Evolutionary conservation across 2,113 vertebrate species (phyloP).

Genomic region (Tonatia bakeri): DNA sequence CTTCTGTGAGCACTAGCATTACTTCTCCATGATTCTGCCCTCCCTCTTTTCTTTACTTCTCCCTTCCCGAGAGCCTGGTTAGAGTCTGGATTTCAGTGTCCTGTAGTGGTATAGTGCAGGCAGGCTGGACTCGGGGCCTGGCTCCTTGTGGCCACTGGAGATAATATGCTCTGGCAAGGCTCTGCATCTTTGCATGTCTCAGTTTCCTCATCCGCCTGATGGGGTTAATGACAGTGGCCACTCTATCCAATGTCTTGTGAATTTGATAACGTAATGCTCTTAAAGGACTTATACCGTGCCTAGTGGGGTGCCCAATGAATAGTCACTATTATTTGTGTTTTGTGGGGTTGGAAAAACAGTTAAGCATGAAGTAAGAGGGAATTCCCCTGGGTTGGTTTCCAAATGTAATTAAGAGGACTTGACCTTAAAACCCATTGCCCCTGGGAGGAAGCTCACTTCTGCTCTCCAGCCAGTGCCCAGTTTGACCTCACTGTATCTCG

Average conservation of each 20-base stretch:
- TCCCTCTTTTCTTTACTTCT: not conserved
- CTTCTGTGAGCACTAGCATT: not conserved
- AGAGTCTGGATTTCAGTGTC: not conserved
- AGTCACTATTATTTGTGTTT: slow-evolving; percentile 47
- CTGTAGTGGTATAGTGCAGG: not conserved
- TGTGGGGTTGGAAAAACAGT: slow-evolving; percentile 46
- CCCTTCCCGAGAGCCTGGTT: not conserved
- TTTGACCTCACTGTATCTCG: slow-evolving; percentile 52
- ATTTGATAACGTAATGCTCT: not conserved
- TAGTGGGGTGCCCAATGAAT: not conserved
- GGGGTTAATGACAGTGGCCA: not conserved
- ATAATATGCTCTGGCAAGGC: not conserved
- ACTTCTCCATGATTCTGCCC: not conserved
- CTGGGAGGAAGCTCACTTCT: slow-evolving; percentile 51
- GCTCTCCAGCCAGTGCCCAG: not conserved
- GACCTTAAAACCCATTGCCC: slow-evolving; percentile 27
- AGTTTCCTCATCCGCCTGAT: not conserved
- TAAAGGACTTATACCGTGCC: not conserved
- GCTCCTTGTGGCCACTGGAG: not conserved
- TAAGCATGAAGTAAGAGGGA: slow-evolving; percentile 57
- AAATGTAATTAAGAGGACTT: slow-evolving; percentile 44
- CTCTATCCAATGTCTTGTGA: not conserved
- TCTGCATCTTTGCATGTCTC: not conserved
- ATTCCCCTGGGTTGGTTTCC: slow-evolving; percentile 60
- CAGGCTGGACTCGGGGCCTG: not conserved